phyloP scores from a whole-genome alignment of 2,113 vertebrate species.

The Entosphenus tridentatus region DNA sequence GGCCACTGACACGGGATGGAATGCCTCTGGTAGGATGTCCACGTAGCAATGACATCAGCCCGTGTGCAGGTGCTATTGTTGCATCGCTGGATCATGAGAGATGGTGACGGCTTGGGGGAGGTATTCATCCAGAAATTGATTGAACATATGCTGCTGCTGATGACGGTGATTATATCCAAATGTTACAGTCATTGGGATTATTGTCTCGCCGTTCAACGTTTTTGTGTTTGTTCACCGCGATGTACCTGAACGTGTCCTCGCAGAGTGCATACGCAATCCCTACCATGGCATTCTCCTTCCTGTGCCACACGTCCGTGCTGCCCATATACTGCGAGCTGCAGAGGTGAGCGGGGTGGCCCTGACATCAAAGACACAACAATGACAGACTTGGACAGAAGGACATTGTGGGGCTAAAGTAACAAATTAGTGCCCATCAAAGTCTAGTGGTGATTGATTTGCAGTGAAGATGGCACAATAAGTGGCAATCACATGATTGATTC shows the following conservation, averaged over 20 bases:
- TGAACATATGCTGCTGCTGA: too few species aligned
- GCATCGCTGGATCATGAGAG: too few species aligned
- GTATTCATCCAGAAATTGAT: too few species aligned
- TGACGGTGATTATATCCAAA: too few species aligned
- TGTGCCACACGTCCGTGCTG: constrained; percentile 83
- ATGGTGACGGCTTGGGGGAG: too few species aligned
- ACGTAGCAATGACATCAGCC: too few species aligned
- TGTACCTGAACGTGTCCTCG: constrained; percentile 16
- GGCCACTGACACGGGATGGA: too few species aligned
- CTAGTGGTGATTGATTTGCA: constrained; percentile 8
- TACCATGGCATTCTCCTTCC: constrained; percentile 96
- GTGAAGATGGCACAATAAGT: background rate
- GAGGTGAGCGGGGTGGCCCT: constrained; percentile 28
- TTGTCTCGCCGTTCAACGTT: too few species aligned
- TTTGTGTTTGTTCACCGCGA: background rate
- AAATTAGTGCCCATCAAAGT: constrained; percentile 8
- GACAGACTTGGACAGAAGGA: background rate
- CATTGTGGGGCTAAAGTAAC: background rate
- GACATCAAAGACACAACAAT: background rate
- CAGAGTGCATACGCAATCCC: constrained; percentile 72
- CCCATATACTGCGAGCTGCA: constrained; percentile 79
- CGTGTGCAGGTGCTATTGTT: too few species aligned
- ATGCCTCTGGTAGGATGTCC: too few species aligned
- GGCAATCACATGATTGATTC: background rate
- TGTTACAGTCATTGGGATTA: too few species aligned